Percentiles rank a stretch among this genome's conserved stretches.
Conservation (phyloP, 2,888 invertebrate species). For the Tetropium fuscum region DNA sequence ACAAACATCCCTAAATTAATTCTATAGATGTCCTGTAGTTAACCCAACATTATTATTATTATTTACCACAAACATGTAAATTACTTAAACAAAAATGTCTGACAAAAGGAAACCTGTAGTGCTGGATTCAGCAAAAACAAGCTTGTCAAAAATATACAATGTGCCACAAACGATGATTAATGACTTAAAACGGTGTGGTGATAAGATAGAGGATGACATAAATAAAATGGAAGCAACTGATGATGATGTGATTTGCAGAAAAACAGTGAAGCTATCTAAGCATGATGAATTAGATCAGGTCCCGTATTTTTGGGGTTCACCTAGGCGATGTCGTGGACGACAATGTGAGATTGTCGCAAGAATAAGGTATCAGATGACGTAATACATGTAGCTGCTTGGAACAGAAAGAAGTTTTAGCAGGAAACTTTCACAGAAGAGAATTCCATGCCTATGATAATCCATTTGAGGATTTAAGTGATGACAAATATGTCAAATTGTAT, state of each 20-base stretch:
- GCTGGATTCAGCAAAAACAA: neutral
- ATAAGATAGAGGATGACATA: neutral
- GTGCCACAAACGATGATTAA: neutral
- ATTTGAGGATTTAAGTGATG: neutral
- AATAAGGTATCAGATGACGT: no score
- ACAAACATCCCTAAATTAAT: no score
- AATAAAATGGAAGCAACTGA: neutral
- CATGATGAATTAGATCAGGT: neutral
- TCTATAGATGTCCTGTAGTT: no score
- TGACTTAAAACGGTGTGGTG: neutral
- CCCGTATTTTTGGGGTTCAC: no score
- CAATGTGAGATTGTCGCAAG: no score
- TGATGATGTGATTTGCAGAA: no score
- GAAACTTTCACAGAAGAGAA: neutral
- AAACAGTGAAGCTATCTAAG: neutral
- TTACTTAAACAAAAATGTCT: neutral
- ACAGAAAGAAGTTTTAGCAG: no score
- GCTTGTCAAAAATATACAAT: neutral
- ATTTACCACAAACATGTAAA: no score
- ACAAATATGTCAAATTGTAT: neutral
- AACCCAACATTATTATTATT: no score
- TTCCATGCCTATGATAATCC: neutral
- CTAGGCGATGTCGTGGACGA: no score
- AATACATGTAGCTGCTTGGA: no score
- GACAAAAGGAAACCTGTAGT: neutral